These are phyloP conservation scores for Drosophila histrio DNA, from an alignment of 2,888 invertebrate species.

Conservation along the genomic window DNA sequence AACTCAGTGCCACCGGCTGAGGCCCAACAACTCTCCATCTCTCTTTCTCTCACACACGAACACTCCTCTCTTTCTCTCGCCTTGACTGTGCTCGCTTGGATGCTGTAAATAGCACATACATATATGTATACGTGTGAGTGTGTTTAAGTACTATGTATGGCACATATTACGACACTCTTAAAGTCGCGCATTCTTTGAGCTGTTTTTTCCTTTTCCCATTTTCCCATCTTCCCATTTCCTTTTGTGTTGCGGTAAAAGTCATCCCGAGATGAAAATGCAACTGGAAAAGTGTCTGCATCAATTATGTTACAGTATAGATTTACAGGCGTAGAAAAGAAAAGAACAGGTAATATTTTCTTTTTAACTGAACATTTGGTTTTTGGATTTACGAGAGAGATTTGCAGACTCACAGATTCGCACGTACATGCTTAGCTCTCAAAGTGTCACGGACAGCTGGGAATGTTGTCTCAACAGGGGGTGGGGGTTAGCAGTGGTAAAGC, in stretches of 20 bases:
- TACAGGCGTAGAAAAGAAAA: neutral
- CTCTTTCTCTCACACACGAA: neutral
- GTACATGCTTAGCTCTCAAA: neutral
- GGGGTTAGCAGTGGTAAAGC: neutral
- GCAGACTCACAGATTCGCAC: slow-evolving; percentile 14
- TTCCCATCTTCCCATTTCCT: neutral
- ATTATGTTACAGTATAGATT: neutral
- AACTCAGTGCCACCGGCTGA: slow-evolving; percentile 37
- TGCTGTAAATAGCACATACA: slow-evolving; percentile 54
- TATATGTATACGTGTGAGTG: neutral
- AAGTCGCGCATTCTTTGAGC: slow-evolving; percentile 37
- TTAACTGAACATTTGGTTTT: neutral
- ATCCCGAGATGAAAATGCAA: neutral
- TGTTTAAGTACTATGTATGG: slow-evolving; percentile 15
- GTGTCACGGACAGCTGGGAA: slow-evolving; percentile 21
- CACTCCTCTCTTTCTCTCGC: slow-evolving; percentile 6
- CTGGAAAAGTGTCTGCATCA: slow-evolving; percentile 5
- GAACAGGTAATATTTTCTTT: neutral
- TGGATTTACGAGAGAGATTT: neutral
- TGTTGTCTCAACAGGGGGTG: neutral
- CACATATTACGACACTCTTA: slow-evolving; percentile 50
- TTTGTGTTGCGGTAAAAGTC: neutral
- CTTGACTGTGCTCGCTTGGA: slow-evolving; percentile 52
- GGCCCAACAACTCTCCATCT: neutral
- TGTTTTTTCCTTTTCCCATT: neutral